phyloP scores from a whole-genome alignment of 2,797 vertebrate species.

The Champsocephalus esox region DNA sequence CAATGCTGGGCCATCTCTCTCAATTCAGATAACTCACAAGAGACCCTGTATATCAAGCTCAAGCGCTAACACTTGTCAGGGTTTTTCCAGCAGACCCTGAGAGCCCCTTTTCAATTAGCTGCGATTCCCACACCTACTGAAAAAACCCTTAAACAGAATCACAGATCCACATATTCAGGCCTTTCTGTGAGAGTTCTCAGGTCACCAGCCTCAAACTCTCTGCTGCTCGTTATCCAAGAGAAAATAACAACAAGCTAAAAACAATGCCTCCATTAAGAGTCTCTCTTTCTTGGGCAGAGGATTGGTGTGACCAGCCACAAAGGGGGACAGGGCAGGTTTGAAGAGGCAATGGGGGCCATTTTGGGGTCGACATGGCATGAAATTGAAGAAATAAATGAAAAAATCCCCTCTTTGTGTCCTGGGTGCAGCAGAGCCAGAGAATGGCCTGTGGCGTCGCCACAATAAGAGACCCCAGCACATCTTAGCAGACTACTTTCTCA shows the following conservation, averaged over 20 bases:
- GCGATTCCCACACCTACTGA: slow-evolving; percentile 78
- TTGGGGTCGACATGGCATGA: slow-evolving; percentile 83
- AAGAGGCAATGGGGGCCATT: slow-evolving; percentile 79
- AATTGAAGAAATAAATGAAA: slow-evolving; percentile 90
- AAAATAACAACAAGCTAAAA: slow-evolving; percentile 75
- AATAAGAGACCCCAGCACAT: slow-evolving; percentile 78
- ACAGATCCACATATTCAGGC: slow-evolving; percentile 68
- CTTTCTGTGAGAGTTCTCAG: slow-evolving; percentile 60
- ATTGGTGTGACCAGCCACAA: slow-evolving; percentile 69
- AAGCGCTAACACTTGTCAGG: slow-evolving; percentile 66
- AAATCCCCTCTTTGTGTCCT: slow-evolving; percentile 88
- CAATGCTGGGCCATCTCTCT: slow-evolving; percentile 48
- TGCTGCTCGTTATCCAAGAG: slow-evolving; percentile 52
- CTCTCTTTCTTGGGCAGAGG: slow-evolving; percentile 62
- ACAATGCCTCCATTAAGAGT: slow-evolving; percentile 74
- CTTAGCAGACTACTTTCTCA: slow-evolving; percentile 72
- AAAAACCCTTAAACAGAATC: slow-evolving; percentile 51
- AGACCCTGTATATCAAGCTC: slow-evolving; percentile 67
- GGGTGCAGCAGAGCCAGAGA: slow-evolving; percentile 87
- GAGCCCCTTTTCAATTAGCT: slow-evolving; percentile 71
- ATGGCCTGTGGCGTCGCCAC: slow-evolving; percentile 80
- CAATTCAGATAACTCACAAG: slow-evolving; percentile 66
- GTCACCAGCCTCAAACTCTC: slow-evolving; percentile 60
- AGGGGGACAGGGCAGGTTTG: slow-evolving; percentile 71
- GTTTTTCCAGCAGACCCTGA: slow-evolving; percentile 54